Conservation (phyloP, 2,888 invertebrate species). For the Cataglyphis albicans region DNA sequence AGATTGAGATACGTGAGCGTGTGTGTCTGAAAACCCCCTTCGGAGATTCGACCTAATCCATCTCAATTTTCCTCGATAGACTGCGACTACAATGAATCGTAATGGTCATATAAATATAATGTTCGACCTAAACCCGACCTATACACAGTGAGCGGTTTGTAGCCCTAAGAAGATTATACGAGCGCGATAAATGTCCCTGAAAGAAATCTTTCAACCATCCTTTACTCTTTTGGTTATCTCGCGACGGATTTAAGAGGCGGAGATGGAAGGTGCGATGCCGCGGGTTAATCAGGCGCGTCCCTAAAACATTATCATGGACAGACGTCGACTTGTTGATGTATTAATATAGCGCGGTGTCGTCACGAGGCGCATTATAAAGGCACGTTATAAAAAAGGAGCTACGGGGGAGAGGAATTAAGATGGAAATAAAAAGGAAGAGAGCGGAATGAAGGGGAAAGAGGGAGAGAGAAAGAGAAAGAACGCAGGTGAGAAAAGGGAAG, state of each 20-base stretch:
- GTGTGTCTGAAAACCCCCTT: not conserved
- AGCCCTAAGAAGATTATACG: slow-evolving; percentile 19
- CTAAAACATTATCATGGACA: slow-evolving; percentile 12
- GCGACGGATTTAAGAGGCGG: not conserved
- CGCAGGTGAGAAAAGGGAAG: slow-evolving; percentile 44
- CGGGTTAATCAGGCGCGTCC: slow-evolving; percentile 35
- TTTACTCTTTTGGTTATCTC: not conserved
- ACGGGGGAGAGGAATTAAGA: not conserved
- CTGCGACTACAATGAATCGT: slow-evolving; percentile 16
- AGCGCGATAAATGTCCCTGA: slow-evolving; percentile 7
- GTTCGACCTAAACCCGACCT: not conserved
- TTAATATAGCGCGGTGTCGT: slow-evolving; percentile 49
- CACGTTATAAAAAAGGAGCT: not conserved
- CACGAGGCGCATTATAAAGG: slow-evolving; percentile 42
- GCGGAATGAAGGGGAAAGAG: slow-evolving; percentile 6
- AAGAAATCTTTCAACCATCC: slow-evolving; percentile 30
- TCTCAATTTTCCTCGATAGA: slow-evolving; percentile 29
- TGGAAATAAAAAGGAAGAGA: slow-evolving; percentile 10
- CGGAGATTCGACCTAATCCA: slow-evolving; percentile 17
- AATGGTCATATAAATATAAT: slow-evolving; percentile 35
- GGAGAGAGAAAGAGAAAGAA: slow-evolving; percentile 8
- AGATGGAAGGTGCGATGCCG: not conserved
- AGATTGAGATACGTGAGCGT: not conserved
- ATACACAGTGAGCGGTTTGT: slow-evolving; percentile 10
- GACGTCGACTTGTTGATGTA: slow-evolving; percentile 16